A percentile compares a stretch with the other conserved stretches of the same genome.
phyloP scores from a whole-genome alignment of 2,113 vertebrate species.

The Clinocottus analis region DNA sequence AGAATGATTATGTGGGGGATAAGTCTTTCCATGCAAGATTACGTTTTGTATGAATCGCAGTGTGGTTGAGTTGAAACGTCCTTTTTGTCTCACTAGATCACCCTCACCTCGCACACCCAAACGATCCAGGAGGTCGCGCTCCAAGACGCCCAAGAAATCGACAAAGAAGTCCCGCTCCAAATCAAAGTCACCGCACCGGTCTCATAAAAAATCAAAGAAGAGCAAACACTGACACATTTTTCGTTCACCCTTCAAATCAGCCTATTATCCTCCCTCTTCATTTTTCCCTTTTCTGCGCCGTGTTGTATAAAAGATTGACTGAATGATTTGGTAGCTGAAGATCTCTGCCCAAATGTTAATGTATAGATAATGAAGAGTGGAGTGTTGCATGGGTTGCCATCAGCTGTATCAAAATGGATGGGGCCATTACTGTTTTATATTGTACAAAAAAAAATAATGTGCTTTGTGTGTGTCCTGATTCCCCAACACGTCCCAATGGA shows the following conservation, averaged over 20 bases:
- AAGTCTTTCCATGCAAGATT: too few species aligned
- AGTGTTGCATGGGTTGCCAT: slow-evolving; percentile 74
- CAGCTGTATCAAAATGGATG: slow-evolving; percentile 60
- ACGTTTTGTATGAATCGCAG: not conserved
- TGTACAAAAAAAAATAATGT: slow-evolving; percentile 80
- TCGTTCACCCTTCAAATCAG: slow-evolving; percentile 19
- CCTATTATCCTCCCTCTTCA: slow-evolving; percentile 27
- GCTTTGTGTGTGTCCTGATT: slow-evolving; percentile 66
- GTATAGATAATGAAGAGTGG: slow-evolving; percentile 86
- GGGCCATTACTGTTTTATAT: slow-evolving; percentile 81
- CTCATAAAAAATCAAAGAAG: slow-evolving; percentile 99
- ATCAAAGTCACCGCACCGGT: slow-evolving; percentile 97
- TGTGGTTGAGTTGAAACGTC: not conserved
- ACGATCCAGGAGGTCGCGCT: slow-evolving; percentile 93
- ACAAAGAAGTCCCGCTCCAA: slow-evolving; percentile 97
- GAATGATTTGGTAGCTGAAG: slow-evolving; percentile 86
- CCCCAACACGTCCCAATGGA: slow-evolving; percentile 56
- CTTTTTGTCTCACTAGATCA: slow-evolving; percentile 81
- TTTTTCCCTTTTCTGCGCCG: slow-evolving; percentile 75
- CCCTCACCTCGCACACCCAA: slow-evolving; percentile 97
- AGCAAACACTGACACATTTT: slow-evolving; percentile 95
- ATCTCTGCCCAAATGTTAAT: slow-evolving; percentile 88
- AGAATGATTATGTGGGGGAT: too few species aligned
- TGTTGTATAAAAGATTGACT: slow-evolving; percentile 79
- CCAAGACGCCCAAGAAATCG: slow-evolving; percentile 96